Conservation (phyloP, 2,113 vertebrate species). For the Acrocephalus kingi region DNA sequence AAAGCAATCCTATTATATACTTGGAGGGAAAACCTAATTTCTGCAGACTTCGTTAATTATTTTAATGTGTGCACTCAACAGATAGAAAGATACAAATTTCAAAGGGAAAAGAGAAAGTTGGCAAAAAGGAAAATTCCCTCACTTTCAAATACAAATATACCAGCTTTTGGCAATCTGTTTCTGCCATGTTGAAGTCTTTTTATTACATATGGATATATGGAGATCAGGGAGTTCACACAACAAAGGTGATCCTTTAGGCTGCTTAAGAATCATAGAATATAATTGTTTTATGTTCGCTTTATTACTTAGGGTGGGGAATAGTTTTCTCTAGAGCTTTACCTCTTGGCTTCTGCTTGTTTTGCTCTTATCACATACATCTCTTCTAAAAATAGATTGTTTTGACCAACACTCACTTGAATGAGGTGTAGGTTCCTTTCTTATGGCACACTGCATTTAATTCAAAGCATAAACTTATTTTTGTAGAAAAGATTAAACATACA, state of each 20-base stretch:
- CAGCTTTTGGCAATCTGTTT: neutral
- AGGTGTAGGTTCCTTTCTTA: neutral
- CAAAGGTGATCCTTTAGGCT: neutral
- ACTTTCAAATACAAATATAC: neutral
- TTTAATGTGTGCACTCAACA: neutral
- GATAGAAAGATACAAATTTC: neutral
- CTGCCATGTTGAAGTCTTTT: neutral
- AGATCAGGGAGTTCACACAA: neutral
- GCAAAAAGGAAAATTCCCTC: neutral
- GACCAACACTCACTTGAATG: neutral
- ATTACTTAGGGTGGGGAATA: neutral
- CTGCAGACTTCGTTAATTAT: neutral
- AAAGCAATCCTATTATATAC: neutral
- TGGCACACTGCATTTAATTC: neutral
- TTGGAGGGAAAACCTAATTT: neutral
- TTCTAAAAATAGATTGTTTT: neutral
- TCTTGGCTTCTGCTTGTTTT: neutral
- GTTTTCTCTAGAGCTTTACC: neutral
- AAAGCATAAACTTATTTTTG: neutral
- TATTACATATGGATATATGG: neutral
- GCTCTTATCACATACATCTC: rapidly evolving
- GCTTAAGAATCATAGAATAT: neutral
- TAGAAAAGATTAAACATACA: neutral
- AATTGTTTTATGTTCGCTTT: neutral
- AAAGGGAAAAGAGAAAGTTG: neutral